Evolutionary conservation across 2,113 vertebrate species (phyloP).

Genomic region (human): DNA sequence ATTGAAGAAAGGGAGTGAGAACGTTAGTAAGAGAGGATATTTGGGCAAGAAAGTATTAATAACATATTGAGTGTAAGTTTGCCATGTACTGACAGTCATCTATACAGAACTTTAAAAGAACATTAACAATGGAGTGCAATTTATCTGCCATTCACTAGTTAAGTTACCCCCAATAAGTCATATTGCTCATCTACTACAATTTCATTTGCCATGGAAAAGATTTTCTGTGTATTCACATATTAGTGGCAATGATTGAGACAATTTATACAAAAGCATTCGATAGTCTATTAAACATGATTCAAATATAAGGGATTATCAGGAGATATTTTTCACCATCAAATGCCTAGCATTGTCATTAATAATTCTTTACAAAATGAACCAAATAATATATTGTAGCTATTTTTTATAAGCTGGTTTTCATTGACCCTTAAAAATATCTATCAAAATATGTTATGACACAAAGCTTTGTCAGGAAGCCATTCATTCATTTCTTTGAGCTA

Average conservation of each 20-base stretch:
- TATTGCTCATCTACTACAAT: background rate
- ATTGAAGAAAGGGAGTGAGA: background rate
- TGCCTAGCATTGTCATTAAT: background rate
- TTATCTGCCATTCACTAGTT: background rate
- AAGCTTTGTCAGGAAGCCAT: background rate
- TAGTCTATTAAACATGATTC: background rate
- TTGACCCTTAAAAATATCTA: background rate
- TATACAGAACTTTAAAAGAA: background rate
- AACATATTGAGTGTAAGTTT: background rate
- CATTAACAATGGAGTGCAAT: background rate
- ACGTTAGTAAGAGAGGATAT: background rate
- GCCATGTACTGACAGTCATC: background rate
- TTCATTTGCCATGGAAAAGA: background rate
- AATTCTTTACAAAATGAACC: background rate
- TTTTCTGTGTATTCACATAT: background rate
- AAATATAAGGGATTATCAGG: background rate
- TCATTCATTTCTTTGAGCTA: background rate
- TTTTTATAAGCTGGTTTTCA: background rate
- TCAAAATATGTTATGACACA: background rate
- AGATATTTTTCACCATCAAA: background rate
- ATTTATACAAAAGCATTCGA: background rate
- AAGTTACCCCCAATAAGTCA: background rate
- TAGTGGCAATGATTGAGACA: background rate
- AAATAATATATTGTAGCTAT: background rate
- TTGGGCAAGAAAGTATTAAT: background rate